Percentiles rank a stretch among this genome's conserved stretches.
These are phyloP conservation scores for Tyrophagus putrescentiae DNA, from an alignment of 1,140 invertebrate genomes.

Conservation along the genomic window DNA sequence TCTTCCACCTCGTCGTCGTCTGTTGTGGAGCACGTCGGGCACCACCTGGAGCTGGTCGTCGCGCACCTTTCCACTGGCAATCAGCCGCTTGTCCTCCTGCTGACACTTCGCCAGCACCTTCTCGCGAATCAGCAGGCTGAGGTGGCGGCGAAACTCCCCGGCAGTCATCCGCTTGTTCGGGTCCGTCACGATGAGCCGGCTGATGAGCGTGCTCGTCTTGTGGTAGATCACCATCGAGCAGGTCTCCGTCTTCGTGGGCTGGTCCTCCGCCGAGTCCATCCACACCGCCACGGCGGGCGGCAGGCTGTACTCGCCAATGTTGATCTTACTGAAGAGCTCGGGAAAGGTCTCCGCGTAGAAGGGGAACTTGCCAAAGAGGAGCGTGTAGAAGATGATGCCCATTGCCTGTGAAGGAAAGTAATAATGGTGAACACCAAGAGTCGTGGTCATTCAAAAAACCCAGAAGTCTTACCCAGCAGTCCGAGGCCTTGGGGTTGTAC, in stretches of 20 bases:
- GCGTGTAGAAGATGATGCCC: slow-evolving; percentile 64
- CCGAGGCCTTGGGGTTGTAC: slow-evolving; percentile 51
- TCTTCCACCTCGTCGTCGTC: background rate
- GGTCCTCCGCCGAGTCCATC: background rate
- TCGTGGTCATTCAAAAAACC: no score
- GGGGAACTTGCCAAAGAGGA: slow-evolving; percentile 72
- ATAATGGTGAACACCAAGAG: no score
- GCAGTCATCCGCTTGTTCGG: slow-evolving; percentile 1
- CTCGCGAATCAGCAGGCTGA: background rate
- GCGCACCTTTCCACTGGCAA: background rate
- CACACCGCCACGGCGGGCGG: slow-evolving; percentile 40
- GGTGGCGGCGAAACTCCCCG: background rate
- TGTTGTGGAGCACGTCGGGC: background rate
- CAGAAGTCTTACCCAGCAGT: no score
- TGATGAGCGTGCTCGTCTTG: background rate
- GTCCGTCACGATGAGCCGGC: background rate
- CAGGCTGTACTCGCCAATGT: slow-evolving; percentile 47
- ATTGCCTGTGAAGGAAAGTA: no score
- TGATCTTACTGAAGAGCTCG: slow-evolving; percentile 63
- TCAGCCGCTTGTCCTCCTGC: background rate
- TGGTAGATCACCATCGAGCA: background rate
- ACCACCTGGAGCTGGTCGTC: slow-evolving; percentile 10
- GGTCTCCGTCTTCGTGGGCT: background rate
- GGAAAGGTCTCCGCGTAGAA: slow-evolving; percentile 62
- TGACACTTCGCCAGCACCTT: background rate